These are phyloP conservation scores for Eriosoma lanigerum DNA, from an alignment of 1,140 invertebrate species.

Conservation along the genomic window DNA sequence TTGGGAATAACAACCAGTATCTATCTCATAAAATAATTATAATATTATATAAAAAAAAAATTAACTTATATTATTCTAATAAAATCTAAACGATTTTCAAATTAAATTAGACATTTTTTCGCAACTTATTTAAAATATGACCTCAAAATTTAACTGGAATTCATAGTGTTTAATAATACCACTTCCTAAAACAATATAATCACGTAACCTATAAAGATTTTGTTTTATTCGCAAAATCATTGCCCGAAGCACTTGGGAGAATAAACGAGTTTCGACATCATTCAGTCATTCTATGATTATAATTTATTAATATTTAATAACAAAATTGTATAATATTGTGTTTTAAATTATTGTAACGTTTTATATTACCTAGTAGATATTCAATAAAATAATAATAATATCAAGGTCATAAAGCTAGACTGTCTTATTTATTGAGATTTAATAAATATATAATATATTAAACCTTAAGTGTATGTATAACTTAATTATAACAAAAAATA, in stretches of 20 bases:
- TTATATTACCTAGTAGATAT: too few relatives aligned
- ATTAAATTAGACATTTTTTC: background rate
- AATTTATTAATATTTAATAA: background rate
- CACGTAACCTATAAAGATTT: slow-evolving; percentile 24
- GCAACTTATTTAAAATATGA: background rate
- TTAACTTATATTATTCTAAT: background rate
- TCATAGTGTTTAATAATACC: background rate
- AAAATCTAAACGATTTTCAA: background rate
- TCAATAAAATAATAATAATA: too few relatives aligned
- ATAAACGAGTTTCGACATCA: slow-evolving; percentile 20
- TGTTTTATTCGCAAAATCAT: slow-evolving; percentile 29
- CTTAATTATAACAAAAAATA: too few relatives aligned
- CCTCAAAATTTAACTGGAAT: slow-evolving; percentile 17
- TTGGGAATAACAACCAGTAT: too few relatives aligned
- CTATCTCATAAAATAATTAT: background rate
- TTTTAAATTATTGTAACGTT: background rate
- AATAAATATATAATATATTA: too few relatives aligned
- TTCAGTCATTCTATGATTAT: background rate
- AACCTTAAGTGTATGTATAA: too few relatives aligned
- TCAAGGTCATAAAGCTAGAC: too few relatives aligned
- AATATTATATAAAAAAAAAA: background rate
- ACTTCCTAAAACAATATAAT: background rate
- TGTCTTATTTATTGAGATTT: too few relatives aligned
- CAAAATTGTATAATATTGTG: background rate
- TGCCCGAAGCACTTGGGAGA: background rate